phyloP scores from a whole-genome alignment of 2,113 vertebrate species.

The Pachyramphus minor region DNA sequence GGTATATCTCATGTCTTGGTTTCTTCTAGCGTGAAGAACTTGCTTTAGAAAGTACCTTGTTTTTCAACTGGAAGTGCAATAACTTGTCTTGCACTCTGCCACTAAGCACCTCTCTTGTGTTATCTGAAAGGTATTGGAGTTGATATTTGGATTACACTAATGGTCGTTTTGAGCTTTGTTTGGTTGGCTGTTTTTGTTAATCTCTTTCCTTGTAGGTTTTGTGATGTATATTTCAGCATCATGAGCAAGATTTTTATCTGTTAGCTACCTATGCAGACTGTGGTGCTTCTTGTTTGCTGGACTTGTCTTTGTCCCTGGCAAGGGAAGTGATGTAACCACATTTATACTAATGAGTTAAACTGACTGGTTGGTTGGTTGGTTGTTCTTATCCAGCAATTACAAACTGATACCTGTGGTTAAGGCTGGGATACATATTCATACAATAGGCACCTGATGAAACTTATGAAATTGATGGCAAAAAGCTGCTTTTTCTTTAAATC shows the following conservation, averaged over 20 bases:
- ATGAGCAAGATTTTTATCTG: neutral
- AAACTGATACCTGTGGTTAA: neutral
- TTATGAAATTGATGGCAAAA: neutral
- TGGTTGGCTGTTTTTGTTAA: neutral
- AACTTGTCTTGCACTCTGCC: neutral
- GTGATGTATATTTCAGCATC: neutral
- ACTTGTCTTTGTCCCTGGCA: neutral
- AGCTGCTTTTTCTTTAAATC: neutral
- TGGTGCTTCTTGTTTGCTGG: neutral
- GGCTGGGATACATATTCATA: accelerated
- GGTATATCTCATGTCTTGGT: neutral
- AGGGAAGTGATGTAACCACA: neutral
- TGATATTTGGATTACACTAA: neutral
- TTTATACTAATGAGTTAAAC: neutral
- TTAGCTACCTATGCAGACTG: neutral
- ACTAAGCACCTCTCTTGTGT: neutral
- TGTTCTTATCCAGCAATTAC: neutral
- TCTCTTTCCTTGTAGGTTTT: neutral
- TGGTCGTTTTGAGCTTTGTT: neutral
- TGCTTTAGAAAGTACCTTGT: neutral
- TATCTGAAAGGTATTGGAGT: neutral
- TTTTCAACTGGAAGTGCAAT: neutral
- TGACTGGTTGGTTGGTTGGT: neutral
- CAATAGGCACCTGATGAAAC: neutral
- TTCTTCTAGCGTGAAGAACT: neutral